Conservation (phyloP, 2,797 vertebrate species). For the Meda fulgida region DNA sequence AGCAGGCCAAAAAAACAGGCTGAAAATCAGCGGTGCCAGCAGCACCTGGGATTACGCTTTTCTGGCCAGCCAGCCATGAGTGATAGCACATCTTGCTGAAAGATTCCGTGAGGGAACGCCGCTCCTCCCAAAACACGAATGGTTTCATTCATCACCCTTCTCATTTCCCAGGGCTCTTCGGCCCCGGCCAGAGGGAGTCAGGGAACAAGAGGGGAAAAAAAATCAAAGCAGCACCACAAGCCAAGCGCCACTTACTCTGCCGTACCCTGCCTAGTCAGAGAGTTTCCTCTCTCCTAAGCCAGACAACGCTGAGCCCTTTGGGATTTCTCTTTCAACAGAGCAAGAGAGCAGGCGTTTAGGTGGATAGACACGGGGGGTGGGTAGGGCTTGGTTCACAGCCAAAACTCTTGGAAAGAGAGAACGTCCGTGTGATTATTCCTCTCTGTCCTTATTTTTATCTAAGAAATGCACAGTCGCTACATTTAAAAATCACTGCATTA, state of each 20-base stretch:
- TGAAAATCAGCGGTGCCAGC: slow-evolving; percentile 15
- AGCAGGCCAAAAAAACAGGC: not conserved
- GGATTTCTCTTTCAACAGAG: slow-evolving; percentile 39
- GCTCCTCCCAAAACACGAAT: slow-evolving; percentile 48
- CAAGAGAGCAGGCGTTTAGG: slow-evolving; percentile 28
- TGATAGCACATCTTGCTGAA: slow-evolving; percentile 58
- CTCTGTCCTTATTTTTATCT: slow-evolving; percentile 18
- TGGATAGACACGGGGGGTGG: slow-evolving; percentile 17
- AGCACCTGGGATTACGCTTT: slow-evolving; percentile 55
- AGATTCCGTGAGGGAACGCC: slow-evolving; percentile 51
- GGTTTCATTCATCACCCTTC: slow-evolving; percentile 57
- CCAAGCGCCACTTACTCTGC: slow-evolving; percentile 55
- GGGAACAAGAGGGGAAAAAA: slow-evolving; percentile 41
- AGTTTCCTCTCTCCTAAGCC: slow-evolving; percentile 37
- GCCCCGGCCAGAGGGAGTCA: slow-evolving; percentile 42
- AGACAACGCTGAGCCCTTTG: slow-evolving; percentile 11
- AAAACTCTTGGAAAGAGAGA: slow-evolving; percentile 24
- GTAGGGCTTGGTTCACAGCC: slow-evolving; percentile 16
- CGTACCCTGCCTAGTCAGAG: slow-evolving; percentile 19
- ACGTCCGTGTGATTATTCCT: slow-evolving; percentile 32
- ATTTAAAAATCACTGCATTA: too few relatives aligned
- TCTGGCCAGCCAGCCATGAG: slow-evolving; percentile 47
- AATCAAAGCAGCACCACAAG: slow-evolving; percentile 36
- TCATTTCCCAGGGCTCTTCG: slow-evolving; percentile 8
- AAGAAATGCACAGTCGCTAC: slow-evolving; percentile 8